Evolutionary conservation across 2,113 vertebrate genomes (phyloP).

Genomic region (Mesoclemmys tuberculata): DNA sequence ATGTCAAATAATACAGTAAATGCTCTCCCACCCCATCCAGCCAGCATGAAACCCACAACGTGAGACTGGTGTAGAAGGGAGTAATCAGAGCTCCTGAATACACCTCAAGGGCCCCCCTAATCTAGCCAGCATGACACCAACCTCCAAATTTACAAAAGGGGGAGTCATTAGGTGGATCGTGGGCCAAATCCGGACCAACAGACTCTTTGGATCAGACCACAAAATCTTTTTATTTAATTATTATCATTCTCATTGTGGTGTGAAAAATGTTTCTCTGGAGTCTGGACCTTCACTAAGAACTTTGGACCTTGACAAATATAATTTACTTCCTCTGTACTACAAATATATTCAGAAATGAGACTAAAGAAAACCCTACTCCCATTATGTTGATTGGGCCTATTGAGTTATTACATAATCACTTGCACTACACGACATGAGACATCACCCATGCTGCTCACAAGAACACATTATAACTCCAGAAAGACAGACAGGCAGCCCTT

Average conservation of each 20-base stretch:
- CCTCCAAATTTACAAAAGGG: too few species aligned
- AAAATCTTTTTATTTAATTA: neutral
- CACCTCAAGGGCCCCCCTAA: too few species aligned
- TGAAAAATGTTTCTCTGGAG: neutral
- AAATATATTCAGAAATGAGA: neutral
- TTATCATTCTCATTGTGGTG: neutral
- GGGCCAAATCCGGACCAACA: too few species aligned
- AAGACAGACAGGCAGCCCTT: neutral
- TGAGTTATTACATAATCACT: neutral
- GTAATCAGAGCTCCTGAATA: too few species aligned
- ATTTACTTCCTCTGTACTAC: neutral
- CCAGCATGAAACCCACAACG: too few species aligned
- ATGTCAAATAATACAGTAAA: too few species aligned
- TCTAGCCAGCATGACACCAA: too few species aligned
- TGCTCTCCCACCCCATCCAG: too few species aligned
- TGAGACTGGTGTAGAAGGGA: too few species aligned
- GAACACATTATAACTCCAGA: neutral
- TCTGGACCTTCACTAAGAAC: neutral
- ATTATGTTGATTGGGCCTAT: neutral
- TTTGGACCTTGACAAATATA: too few species aligned
- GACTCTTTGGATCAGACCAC: neutral
- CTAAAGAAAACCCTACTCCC: neutral
- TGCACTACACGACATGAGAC: neutral
- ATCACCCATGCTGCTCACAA: neutral
- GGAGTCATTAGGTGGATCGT: neutral